phyloP scores from a whole-genome alignment of 2,113 vertebrate genomes.

The Hippocampus comes region DNA sequence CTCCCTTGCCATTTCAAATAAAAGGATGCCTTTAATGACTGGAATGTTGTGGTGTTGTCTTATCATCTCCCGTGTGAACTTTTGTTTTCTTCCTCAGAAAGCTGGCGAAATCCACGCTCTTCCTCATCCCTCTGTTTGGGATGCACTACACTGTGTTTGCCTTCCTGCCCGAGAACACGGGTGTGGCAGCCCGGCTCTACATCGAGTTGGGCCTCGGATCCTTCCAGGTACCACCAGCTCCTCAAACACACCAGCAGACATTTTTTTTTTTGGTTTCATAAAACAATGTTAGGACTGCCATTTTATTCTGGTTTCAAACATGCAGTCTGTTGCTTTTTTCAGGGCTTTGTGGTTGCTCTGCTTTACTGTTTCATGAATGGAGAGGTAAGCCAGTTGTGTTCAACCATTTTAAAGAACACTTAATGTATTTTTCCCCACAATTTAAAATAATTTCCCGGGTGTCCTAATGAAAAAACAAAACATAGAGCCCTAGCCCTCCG shows the following conservation, averaged over 20 bases:
- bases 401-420: not conserved
- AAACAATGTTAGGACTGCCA: too few relatives aligned
- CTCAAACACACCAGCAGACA: not conserved
- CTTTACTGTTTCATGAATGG: slow-evolving; percentile 97
- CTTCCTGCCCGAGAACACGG: slow-evolving; percentile 84
- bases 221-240: slow-evolving; percentile 80
- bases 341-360: slow-evolving; percentile 94
- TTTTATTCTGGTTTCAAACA: too few relatives aligned
- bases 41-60: not conserved
- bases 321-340: slow-evolving; percentile 37
- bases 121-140: slow-evolving; percentile 94
- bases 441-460: too few relatives aligned
- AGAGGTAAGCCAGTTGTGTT: slow-evolving; percentile 78
- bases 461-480: too few relatives aligned
- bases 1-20: not conserved
- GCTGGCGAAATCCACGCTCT: slow-evolving; percentile 89
- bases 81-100: slow-evolving; percentile 72
- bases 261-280: not conserved
- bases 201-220: slow-evolving; percentile 92
- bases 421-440: not conserved
- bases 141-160: slow-evolving; percentile 92
- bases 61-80: not conserved
- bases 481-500: too few relatives aligned
- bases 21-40: not conserved
- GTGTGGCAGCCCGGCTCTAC: slow-evolving; percentile 83